Evolutionary conservation across 2,797 vertebrate species (phyloP), one percentile per base, ranked within the genome.

Genomic region (Coreius guichenoti): DNA sequence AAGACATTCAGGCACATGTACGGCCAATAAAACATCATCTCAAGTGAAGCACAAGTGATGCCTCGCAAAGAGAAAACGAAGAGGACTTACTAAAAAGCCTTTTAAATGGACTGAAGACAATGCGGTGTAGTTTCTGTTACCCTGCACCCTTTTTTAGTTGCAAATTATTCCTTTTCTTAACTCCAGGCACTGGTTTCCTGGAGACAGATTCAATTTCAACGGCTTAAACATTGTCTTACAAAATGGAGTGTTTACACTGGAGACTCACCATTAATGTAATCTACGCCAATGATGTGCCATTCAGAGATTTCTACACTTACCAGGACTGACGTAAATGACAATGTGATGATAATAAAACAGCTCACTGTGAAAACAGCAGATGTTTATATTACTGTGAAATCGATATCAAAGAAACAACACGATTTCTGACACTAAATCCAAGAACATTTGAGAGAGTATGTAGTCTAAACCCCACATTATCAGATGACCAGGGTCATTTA

Each of bases 1-100:
- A 56, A 76, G 61, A 78, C 51, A 56, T 78, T 58, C 75, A 72
- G 83, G 83, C 75, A 84, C 65, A 84, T 78, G 65, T 70, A 70
- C 36, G 26, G 65, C 82, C 65, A 79, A 49, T 36, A 78, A 84
- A 84, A 33, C 75, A 47, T 70, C 75, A 78, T 33, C 33, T 70
- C 75, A 70, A 36, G 31, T n/a, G 19, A 70, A 56, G 21, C 78
- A 58, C 65, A 45, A 69, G 36, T 12, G 67, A 79, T 79, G 83
- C 51, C 61, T 79, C 54, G 4, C 75, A 61, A 69, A 69, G 13
- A 26, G 49, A 69, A 54, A 56, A 31, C 23, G 1, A 70, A 47
- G 75, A 9, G 14, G 31, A 54, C 36, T 33, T 72, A 43, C 26
- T 33, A 47, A 75, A 47, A 72, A 73, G 74, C n/a, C 63, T 61